These are phyloP conservation scores for Alca torda DNA, from an alignment of 2,797 vertebrate species.

Conservation along the genomic window DNA sequence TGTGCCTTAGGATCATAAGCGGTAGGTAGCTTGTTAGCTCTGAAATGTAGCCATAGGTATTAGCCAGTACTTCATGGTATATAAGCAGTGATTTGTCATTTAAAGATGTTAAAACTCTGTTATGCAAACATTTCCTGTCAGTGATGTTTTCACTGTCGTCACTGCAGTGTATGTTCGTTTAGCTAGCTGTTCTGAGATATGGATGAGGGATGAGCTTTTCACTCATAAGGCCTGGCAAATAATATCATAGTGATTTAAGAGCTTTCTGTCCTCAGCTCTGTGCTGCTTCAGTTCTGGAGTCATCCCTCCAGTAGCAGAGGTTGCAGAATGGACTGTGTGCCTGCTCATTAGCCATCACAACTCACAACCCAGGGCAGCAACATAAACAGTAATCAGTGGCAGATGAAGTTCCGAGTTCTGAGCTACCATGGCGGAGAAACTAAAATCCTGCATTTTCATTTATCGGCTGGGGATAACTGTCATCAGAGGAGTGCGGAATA, in stretches of 20 bases:
- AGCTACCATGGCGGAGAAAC: not conserved
- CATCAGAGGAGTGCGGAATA: not conserved
- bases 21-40: not conserved
- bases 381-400: not conserved
- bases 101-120: not conserved
- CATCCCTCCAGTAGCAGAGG: not conserved
- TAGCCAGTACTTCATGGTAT: not conserved
- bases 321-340: not conserved
- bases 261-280: not conserved
- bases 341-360: accelerated
- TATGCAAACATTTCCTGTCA: not conserved
- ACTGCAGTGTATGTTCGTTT: not conserved
- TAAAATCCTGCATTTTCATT: not conserved
- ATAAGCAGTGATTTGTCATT: not conserved
- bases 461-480: not conserved
- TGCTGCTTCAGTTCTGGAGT: not conserved
- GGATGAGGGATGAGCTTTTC: not conserved
- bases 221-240: not conserved
- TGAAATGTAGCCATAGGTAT: not conserved
- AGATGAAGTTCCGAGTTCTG: not conserved
- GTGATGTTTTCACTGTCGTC: not conserved
- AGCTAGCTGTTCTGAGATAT: not conserved
- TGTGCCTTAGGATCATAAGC: not conserved
- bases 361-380: not conserved
- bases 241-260: not conserved